Base-by-base conservation (phyloP, 2,888 invertebrate species). In the Eutolmus rufibarbis region DNA sequence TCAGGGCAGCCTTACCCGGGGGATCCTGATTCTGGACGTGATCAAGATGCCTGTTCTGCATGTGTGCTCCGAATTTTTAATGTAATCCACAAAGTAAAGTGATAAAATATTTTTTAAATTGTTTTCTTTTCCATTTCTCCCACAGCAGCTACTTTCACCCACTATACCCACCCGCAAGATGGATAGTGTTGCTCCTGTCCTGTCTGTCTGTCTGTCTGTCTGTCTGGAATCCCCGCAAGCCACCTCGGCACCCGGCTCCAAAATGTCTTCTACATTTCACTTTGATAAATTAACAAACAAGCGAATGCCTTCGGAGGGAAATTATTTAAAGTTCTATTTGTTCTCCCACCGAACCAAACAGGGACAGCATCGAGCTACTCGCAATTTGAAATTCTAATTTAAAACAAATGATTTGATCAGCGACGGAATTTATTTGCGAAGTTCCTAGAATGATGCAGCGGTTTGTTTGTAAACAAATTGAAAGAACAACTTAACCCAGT, bases 61-160 rank as follows among this genome's bases (percentile, higher is more conserved):
- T 87, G 37, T 87, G 87, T 87, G 87, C 81, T 31, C 74, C 37
- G 87, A 87, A 87, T 87, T 87, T 87, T 87, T 87, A 87, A 87
- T 87, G 87, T 37, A 81, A 87, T 87, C 51, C 87, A 82, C 76
- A 74, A 82, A 82, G 87, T 76, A 82, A 40, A 76, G 87, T 76
- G 87, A 87, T 87, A 28, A 1, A 87, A 87, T 87, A 74, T 82
- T 87, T 82, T 87, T 87, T 87, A 87, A 87, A 87, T 82, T 87
- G 87, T 87, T 87, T 87, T 76, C 37, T 43, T 74, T 76, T 19
- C 74, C 74, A 31, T 16, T 82, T 37, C 8, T 43, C 31, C 74
- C 16, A 0, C 34, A n/a, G 74, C 40, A 19, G 43, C 74, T 74
- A 28, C 46, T 74, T 66, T 66, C 12, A 19, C 8, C 14, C 66